These are phyloP conservation scores for Eumaeus atala DNA, from an alignment of 1,140 invertebrate genomes.

Conservation along the genomic window DNA sequence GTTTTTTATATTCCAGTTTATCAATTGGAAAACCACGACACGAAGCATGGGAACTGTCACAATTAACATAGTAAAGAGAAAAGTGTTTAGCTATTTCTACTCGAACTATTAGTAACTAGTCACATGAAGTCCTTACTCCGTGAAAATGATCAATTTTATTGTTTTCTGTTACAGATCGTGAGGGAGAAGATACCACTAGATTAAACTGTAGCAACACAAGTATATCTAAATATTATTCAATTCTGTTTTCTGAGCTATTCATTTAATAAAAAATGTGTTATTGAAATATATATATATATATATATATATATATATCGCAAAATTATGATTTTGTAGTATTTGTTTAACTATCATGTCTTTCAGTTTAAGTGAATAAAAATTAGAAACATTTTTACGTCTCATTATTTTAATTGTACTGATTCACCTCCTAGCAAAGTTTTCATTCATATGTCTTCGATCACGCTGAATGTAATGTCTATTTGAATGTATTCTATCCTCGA, in stretches of 20 bases:
- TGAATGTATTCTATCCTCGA: conserved; percentile 55
- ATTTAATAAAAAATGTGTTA: too few relatives aligned
- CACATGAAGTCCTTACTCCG: too few relatives aligned
- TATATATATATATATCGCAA: too few relatives aligned
- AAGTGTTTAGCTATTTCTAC: too few relatives aligned
- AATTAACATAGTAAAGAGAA: too few relatives aligned
- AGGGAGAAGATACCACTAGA: conserved; percentile 77
- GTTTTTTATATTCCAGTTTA: too few relatives aligned
- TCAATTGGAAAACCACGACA: too few relatives aligned
- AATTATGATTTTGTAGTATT: conserved; percentile 20
- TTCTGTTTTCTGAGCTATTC: neutral
- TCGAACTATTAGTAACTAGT: too few relatives aligned
- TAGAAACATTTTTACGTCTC: conserved; percentile 7
- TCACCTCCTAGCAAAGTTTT: conserved; percentile 55
- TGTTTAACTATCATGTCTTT: conserved; percentile 27
- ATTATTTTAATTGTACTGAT: conserved; percentile 17
- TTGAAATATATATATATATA: too few relatives aligned
- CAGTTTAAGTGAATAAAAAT: conserved; percentile 12
- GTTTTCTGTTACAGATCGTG: conserved; percentile 73
- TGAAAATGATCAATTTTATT: too few relatives aligned
- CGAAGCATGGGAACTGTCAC: too few relatives aligned
- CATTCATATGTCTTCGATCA: conserved; percentile 52
- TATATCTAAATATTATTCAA: neutral
- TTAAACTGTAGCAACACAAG: conserved; percentile 42
- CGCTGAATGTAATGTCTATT: conserved; percentile 63